These are phyloP conservation scores for Anthrax anthrax DNA, from an alignment of 2,888 invertebrate genomes.

Conservation along the genomic window DNA sequence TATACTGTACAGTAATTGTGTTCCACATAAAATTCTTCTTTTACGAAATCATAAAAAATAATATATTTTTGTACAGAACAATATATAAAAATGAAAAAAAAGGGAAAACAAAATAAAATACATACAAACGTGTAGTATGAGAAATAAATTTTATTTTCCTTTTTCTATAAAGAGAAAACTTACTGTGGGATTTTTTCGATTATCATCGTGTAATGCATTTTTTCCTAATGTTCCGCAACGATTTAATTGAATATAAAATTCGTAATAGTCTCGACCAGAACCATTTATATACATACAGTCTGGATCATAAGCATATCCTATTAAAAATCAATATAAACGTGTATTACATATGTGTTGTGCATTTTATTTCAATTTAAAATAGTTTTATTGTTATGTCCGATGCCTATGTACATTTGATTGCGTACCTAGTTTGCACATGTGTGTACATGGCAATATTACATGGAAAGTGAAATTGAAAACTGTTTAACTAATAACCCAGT, in stretches of 20 bases:
- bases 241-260: conserved; percentile 85
- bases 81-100: neutral
- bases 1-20: conserved; percentile 88
- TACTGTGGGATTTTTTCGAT: conserved; percentile 73
- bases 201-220: conserved; percentile 73
- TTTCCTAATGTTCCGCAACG: conserved; percentile 82
- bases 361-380: too few species aligned
- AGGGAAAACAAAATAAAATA: neutral
- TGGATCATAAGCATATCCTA: conserved; percentile 84
- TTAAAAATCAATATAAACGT: neutral
- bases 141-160: too few species aligned
- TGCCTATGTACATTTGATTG: neutral
- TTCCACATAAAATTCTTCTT: conserved; percentile 96
- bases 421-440: too few species aligned
- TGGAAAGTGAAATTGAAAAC: too few species aligned
- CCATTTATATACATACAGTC: conserved; percentile 93
- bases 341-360: too few species aligned
- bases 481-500: too few species aligned
- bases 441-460: too few species aligned
- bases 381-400: neutral
- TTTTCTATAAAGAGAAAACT: conserved; percentile 22
- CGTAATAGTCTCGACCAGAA: conserved; percentile 79
- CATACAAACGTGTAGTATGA: too few species aligned
- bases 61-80: too few species aligned
- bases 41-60: too few species aligned